Evolutionary conservation across 2,888 invertebrate genomes (phyloP), one percentile per base, ranked within the genome.

Genomic region (Amphipoea oculea): DNA sequence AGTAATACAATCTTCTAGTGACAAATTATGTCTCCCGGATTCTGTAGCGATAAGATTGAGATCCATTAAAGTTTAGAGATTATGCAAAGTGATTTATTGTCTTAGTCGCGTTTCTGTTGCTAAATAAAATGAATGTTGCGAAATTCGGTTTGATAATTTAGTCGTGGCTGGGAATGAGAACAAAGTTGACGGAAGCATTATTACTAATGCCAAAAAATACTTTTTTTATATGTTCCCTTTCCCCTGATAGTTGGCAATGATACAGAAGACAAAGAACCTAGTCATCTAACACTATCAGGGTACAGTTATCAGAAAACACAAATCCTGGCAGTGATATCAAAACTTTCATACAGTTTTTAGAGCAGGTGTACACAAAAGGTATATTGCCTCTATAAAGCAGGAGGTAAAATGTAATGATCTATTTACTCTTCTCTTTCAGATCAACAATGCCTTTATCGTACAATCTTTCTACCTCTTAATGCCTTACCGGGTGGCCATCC

Each of bases 41-140:
- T 85, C 69, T 69, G 75, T 60, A 63, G 42, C 75, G 85, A 86
- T 87, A 86, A 89, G 83, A 86, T 88, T 86, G 74, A 76, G 63
- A 79, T 86, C 84, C 87, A 89, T 87, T 88, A 84, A 84, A 81
- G 70, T 86, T 76, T 54, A 67, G 74, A 86, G 76, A 84, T 89
- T 89, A 84, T 70, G 86, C 84, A 87, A 88, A 77, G 54, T 89
- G 89, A 89, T 88, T 89, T 85, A 89, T 89, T 84, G 79, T 79
- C 75, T 84, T 54, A 72, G 82, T 81, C 70, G 71, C 78, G 72
- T 77, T 87, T 80, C 79, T 72, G 80, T 81, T 84, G 69, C 81
- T 82, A 73, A 83, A 85, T 86, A 79, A 86, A 85, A 85, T 73
- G 36, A 78, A 29, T 48, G 60, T 89, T 89, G 73, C 65, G 76